A percentile compares a stretch with the other conserved stretches of the same genome.
These are phyloP conservation scores for Actinia tenebrosa DNA, from an alignment of 64 coral and sea anemone genomes.

Conservation along the genomic window DNA sequence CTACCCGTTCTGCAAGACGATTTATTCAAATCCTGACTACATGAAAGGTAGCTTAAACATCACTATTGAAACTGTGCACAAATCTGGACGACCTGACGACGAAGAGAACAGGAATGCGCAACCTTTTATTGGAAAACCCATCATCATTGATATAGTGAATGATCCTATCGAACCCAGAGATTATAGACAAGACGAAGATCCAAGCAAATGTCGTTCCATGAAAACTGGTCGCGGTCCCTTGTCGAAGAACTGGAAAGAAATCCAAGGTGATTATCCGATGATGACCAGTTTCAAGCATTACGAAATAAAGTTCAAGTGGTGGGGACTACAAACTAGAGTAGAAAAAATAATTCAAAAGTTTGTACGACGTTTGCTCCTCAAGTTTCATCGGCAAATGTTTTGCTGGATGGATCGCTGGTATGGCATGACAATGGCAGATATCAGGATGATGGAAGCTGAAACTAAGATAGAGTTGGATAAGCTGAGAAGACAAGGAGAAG, in stretches of 20 bases:
- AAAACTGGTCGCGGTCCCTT: slow-evolving; percentile 67
- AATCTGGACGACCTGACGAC: slow-evolving; percentile 27
- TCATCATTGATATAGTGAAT: slow-evolving; percentile 64
- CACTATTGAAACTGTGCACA: slow-evolving; percentile 63
- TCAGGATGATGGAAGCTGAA: slow-evolving; percentile 55
- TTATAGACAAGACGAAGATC: slow-evolving; percentile 91
- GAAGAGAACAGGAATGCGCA: slow-evolving; percentile 52
- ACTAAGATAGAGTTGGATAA: slow-evolving; percentile 53
- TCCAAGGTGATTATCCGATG: slow-evolving; percentile 24
- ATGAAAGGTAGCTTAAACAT: slow-evolving; percentile 64
- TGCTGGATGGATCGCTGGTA: slow-evolving; percentile 78
- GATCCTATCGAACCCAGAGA: slow-evolving; percentile 21
- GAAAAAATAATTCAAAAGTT: slow-evolving; percentile 31
- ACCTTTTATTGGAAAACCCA: slow-evolving; percentile 16
- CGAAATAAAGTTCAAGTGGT: slow-evolving; percentile 73
- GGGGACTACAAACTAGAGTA: slow-evolving; percentile 28
- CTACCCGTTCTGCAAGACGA: slow-evolving; percentile 72
- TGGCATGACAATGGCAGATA: slow-evolving; percentile 74
- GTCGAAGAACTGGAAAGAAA: slow-evolving; percentile 17
- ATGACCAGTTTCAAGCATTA: slow-evolving; percentile 81
- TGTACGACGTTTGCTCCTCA: slow-evolving; percentile 44
- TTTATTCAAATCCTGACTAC: slow-evolving; percentile 59
- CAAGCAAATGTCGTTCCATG: slow-evolving; percentile 36
- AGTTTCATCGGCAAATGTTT: slow-evolving; percentile 78
- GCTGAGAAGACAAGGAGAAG: slow-evolving; percentile 23